Percentiles rank a stretch among this genome's conserved stretches.
These are phyloP conservation scores for Todiramphus saurophagus DNA, from an alignment of 2,113 vertebrate genomes.

Conservation along the genomic window DNA sequence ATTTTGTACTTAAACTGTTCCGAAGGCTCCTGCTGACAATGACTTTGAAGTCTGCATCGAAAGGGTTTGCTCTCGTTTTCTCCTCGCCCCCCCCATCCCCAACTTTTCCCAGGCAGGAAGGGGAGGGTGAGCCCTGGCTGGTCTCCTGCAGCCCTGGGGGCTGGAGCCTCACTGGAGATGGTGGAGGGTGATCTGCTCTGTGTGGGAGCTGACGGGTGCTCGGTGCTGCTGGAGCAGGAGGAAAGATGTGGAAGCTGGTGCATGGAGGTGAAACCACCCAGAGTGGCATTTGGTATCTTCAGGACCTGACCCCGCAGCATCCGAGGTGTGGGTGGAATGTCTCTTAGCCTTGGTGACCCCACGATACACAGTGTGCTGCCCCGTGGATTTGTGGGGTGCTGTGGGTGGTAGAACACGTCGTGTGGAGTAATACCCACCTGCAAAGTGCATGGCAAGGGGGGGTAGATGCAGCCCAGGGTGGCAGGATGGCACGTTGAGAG, in stretches of 20 bases:
- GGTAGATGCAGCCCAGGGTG: accelerated
- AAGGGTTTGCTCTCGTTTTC: neutral
- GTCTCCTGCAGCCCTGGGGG: neutral
- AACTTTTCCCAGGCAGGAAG: neutral
- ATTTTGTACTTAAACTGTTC: slow-evolving; percentile 77
- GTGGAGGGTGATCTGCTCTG: neutral
- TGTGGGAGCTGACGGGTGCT: neutral
- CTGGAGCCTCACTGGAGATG: neutral
- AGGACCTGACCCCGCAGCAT: neutral
- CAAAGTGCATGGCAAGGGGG: accelerated
- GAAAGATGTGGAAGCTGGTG: neutral
- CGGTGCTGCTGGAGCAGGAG: neutral
- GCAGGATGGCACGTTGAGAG: neutral
- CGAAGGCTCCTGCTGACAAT: slow-evolving; percentile 60
- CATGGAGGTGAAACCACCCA: neutral
- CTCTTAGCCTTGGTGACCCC: neutral
- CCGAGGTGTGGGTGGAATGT: too few relatives aligned
- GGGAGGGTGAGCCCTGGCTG: neutral
- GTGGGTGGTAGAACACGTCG: neutral
- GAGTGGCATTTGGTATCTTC: accelerated
- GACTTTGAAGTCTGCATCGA: slow-evolving; percentile 51
- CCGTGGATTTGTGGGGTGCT: accelerated
- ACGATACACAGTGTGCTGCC: accelerated
- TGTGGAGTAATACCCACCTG: accelerated
- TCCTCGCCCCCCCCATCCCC: neutral